These are phyloP conservation scores for Pyrgus malvae DNA, from an alignment of 2,888 invertebrate species.

Conservation along the genomic window DNA sequence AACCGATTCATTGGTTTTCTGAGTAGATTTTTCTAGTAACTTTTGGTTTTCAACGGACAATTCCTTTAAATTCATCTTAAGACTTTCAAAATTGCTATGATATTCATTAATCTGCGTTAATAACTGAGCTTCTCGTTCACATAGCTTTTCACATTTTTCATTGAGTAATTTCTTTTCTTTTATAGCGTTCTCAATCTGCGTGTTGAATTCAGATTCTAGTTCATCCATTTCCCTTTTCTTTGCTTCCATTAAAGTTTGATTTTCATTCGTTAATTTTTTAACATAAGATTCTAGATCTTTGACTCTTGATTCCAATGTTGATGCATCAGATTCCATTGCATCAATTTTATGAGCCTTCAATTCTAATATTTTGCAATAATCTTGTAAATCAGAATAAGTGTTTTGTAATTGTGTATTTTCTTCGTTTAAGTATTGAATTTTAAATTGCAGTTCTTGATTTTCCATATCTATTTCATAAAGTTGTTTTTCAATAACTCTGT, in stretches of 20 bases:
- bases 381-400: constrained; percentile 65
- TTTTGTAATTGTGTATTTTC: constrained; percentile 76
- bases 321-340: constrained; percentile 51
- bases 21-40: constrained; percentile 47
- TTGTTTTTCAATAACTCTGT: constrained; percentile 84
- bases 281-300: constrained; percentile 68
- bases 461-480: constrained; percentile 82
- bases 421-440: constrained; percentile 74
- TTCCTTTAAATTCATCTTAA: constrained; percentile 59
- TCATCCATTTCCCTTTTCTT: constrained; percentile 70
- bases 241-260: constrained; percentile 62
- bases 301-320: constrained; percentile 60
- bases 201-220: constrained; percentile 70
- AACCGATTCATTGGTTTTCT: constrained; percentile 36
- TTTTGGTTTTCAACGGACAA: constrained; percentile 58
- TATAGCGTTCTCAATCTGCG: constrained; percentile 68
- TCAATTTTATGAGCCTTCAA: constrained; percentile 62
- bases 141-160: constrained; percentile 72
- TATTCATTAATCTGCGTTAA: constrained; percentile 62
- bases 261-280: constrained; percentile 58
- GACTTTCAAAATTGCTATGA: constrained; percentile 54
- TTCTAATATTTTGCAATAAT: constrained; percentile 57
- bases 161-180: constrained; percentile 74
- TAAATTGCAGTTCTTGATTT: constrained; percentile 78
- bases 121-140: constrained; percentile 68